Conservation (phyloP, 2,797 vertebrate genomes). For the Cyclura pinguis region DNA sequence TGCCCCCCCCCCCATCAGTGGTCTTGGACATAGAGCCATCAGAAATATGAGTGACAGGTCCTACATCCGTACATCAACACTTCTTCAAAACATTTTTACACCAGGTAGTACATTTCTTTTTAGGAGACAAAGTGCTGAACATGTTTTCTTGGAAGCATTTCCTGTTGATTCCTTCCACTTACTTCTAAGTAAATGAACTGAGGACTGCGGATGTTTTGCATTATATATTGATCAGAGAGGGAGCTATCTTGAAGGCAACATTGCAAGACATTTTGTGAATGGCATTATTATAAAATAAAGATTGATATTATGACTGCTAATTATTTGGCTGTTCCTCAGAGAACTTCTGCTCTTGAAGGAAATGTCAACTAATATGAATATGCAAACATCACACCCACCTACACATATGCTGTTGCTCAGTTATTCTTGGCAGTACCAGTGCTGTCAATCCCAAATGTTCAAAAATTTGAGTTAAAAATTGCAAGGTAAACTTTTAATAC, state of each 20-base stretch:
- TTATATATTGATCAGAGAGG: neutral
- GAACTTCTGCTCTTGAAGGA: conserved; percentile 75
- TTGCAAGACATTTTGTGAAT: conserved; percentile 69
- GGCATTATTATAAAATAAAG: conserved; percentile 69
- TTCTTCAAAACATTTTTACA: conserved; percentile 7
- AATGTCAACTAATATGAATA: conserved; percentile 79
- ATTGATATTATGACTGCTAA: conserved; percentile 56
- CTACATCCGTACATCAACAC: neutral
- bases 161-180: neutral
- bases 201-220: conserved; percentile 6
- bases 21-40: neutral
- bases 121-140: neutral
- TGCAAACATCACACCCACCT: conserved; percentile 78
- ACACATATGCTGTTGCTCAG: conserved; percentile 78
- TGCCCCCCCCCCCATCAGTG: neutral
- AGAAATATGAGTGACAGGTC: neutral
- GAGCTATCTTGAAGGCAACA: conserved; percentile 2
- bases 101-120: neutral
- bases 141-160: conserved; percentile 9
- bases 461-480: conserved; percentile 38
- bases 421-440: conserved; percentile 71
- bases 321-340: conserved; percentile 65
- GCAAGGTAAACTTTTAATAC: conserved; percentile 35
- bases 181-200: conserved; percentile 3
- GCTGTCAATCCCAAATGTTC: conserved; percentile 45